Conservation (phyloP, 2,797 vertebrate genomes). For the Poeciliopsis infans region DNA sequence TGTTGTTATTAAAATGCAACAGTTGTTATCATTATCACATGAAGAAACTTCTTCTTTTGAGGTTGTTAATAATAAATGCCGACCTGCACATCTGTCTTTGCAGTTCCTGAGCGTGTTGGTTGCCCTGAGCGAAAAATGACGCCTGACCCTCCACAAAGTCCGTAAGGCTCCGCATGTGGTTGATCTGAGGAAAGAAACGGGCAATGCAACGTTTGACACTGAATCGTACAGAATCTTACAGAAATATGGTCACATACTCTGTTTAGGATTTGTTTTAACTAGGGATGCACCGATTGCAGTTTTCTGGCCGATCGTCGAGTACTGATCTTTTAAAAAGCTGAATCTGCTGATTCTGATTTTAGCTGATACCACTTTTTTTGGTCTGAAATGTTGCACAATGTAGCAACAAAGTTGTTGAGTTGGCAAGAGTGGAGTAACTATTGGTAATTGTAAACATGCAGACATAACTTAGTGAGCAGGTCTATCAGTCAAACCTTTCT, state of each 20-base stretch:
- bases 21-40: background rate
- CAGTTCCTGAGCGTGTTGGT: constrained; percentile 92
- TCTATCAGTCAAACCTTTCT: too few relatives aligned
- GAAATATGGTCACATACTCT: background rate
- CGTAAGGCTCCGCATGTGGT: constrained; percentile 91
- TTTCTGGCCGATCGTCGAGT: too few relatives aligned
- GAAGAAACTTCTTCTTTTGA: background rate
- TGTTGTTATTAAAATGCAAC: background rate
- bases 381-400: too few relatives aligned
- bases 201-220: background rate
- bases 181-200: constrained; percentile 75
- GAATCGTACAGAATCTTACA: background rate
- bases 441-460: too few relatives aligned
- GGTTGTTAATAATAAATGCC: constrained; percentile 10
- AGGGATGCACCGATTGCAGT: too few relatives aligned
- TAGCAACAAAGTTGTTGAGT: too few relatives aligned
- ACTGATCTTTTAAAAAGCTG: too few relatives aligned
- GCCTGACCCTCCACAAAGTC: constrained; percentile 97
- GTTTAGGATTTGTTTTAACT: background rate
- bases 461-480: too few relatives aligned
- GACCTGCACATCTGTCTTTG: constrained; percentile 94
- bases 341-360: too few relatives aligned
- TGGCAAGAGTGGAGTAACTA: too few relatives aligned
- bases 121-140: constrained; percentile 91
- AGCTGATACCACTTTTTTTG: too few relatives aligned